Evolutionary conservation across 2,888 invertebrate genomes (phyloP), one percentile per base, ranked within the genome.

Genomic region (Imbricaverruca yamaguchii): DNA sequence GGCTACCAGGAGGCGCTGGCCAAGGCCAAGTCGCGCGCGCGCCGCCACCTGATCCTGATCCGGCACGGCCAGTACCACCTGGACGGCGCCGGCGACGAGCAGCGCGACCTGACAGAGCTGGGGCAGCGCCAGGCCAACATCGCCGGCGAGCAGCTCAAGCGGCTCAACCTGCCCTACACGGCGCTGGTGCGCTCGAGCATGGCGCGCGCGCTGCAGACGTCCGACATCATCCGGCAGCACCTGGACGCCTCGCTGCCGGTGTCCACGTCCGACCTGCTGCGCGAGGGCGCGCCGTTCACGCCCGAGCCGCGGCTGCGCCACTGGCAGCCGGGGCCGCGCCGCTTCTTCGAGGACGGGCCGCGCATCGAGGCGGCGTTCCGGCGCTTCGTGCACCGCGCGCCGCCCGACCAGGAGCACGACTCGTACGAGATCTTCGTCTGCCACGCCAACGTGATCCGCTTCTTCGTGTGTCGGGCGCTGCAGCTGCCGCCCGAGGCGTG

Each of bases 401-500:
- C 92, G 74, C 91, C 93, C 0, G 89, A 90, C 0, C 97, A 98
- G 87, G 90, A 91, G 3, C 89, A 92, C 77, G 96, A 97, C 87
- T 91, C 92, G 0, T 95, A 94, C 87, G 97, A 97, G 63, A 87
- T 99, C 74, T 89, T 98, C 81, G 97, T 99, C 2, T 98, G 98
- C 85, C 99, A 99, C 87, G 98, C 95, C 8, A 99, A 99, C 88
- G 98, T 99, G 53, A 99, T 99, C 85, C 90, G 84, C 80, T 84
- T 84, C 80, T 83, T 84, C 80, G 83, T 84, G 3, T 84, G 84
- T 81, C 83, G 98, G 87, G 97, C 97, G 0, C 89, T 99, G 69
- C 99, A 99, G 87, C 93, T 98, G 86, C 98, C 98, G 0, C 93
- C 97, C 0, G 98, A 99, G 88, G 98, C 93, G 4, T 99, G 99